These are phyloP conservation scores for Brachypodius melanocephalos DNA, from an alignment of 2,113 vertebrate genomes.

Conservation along the genomic window DNA sequence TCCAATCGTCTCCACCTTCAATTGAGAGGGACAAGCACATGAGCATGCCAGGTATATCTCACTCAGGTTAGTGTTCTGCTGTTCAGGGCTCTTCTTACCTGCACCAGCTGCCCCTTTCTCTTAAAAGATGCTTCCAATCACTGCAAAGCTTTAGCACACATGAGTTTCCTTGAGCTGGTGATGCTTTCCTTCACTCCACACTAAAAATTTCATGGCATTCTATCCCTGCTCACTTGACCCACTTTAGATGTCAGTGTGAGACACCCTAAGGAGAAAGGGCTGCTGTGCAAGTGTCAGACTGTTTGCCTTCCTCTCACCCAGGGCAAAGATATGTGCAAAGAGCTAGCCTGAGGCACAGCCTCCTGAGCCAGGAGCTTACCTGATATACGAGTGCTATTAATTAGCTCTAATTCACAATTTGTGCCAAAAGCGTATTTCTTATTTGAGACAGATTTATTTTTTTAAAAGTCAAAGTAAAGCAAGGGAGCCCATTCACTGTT, in stretches of 20 bases:
- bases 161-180: background rate
- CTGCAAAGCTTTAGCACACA: background rate
- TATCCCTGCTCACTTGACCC: background rate
- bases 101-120: background rate
- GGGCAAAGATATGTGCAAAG: background rate
- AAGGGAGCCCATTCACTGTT: background rate
- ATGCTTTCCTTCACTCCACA: background rate
- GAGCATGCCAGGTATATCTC: background rate
- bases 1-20: conserved; percentile 80
- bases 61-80: background rate
- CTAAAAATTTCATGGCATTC: background rate
- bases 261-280: background rate
- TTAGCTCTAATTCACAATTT: background rate
- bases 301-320: background rate
- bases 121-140: background rate
- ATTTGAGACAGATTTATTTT: background rate
- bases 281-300: background rate
- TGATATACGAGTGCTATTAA: background rate
- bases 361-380: background rate
- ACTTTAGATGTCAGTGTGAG: background rate
- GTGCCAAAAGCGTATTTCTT: background rate
- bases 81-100: background rate
- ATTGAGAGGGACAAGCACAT: background rate
- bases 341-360: background rate
- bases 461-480: background rate